Evolutionary conservation across 53 echinoderm and acorn worm species (phyloP).

Genomic region (Paracentrotus lividus): DNA sequence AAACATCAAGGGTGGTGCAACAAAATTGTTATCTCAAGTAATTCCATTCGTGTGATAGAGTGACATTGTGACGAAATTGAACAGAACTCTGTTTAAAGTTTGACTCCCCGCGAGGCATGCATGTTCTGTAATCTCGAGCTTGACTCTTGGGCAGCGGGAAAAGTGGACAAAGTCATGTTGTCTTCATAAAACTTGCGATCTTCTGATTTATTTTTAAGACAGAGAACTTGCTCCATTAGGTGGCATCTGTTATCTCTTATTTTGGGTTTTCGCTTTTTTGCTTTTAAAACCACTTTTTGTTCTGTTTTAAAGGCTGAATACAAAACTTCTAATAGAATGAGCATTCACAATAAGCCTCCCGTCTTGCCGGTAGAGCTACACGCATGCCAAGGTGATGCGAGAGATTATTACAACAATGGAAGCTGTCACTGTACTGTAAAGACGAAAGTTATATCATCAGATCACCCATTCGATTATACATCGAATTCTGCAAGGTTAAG

Average conservation of each 20-base stretch:
- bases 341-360: background rate
- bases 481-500: constrained; percentile 11
- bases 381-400: background rate
- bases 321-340: constrained; percentile 10
- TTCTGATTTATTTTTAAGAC: constrained; percentile 40
- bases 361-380: constrained; percentile 30
- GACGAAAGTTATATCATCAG: constrained; percentile 19
- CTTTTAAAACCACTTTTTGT: background rate
- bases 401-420: background rate
- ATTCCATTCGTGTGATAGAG: constrained; percentile 43
- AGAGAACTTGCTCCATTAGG: background rate
- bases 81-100: background rate
- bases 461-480: background rate
- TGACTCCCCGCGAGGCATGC: constrained; percentile 21
- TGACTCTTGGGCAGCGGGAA: background rate
- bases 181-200: background rate
- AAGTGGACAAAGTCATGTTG: constrained; percentile 14
- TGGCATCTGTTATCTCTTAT: constrained; percentile 2
- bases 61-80: constrained; percentile 20
- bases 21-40: constrained; percentile 1
- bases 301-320: background rate
- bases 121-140: background rate
- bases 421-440: constrained; percentile 21
- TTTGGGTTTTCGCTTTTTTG: background rate
- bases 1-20: constrained; percentile 9